phyloP scores from a whole-genome alignment of 2,113 vertebrate species.

The Piliocolobus tephrosceles region DNA sequence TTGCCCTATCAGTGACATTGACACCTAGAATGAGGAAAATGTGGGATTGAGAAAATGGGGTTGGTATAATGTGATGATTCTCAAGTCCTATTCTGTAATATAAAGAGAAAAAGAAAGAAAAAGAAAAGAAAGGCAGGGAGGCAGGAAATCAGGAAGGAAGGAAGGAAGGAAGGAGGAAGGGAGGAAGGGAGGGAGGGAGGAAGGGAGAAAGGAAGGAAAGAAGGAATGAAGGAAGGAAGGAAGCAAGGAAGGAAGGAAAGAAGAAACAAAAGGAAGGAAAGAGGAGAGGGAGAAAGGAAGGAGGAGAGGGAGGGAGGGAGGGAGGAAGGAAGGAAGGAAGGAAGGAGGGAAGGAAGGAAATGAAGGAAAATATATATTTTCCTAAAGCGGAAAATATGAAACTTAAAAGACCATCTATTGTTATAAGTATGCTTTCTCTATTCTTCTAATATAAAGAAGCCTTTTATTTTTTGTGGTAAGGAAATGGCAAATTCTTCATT shows the following conservation, averaged over 20 bases:
- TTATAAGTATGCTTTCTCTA: background rate
- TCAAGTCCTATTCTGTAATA: background rate
- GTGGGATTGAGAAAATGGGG: background rate
- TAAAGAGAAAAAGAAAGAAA: rapidly evolving
- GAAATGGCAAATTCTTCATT: background rate
- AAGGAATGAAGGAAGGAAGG: background rate
- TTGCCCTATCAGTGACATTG: background rate
- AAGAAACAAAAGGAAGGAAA: too few relatives aligned
- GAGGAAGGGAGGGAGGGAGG: rapidly evolving
- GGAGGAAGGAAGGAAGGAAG: background rate
- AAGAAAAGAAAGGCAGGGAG: background rate
- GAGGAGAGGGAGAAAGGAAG: rapidly evolving
- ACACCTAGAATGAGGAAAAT: background rate
- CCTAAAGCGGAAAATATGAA: background rate
- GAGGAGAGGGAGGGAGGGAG: rapidly evolving
- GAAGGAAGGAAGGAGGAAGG: background rate
- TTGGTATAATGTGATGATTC: background rate
- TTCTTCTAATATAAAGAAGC: background rate
- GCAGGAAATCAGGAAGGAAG: background rate
- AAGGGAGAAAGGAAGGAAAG: rapidly evolving
- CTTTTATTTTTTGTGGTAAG: background rate
- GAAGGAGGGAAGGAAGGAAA: background rate
- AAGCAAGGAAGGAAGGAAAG: rapidly evolving
- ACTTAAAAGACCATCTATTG: background rate
- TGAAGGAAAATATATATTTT: background rate